Evolutionary conservation across 2,888 invertebrate species (phyloP).

Genomic region (Nymphalis polychloros): DNA sequence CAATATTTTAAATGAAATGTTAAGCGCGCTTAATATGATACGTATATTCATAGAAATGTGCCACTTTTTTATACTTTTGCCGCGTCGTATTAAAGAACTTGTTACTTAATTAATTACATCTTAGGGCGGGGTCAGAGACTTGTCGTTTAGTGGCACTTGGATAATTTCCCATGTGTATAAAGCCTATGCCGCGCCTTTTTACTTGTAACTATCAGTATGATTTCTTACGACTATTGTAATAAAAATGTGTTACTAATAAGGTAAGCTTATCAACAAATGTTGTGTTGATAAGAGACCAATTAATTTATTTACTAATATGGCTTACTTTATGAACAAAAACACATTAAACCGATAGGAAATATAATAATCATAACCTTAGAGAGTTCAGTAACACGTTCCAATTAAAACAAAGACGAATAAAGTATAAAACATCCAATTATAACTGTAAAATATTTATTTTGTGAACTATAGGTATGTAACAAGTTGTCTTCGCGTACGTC

Average conservation of each 20-base stretch:
- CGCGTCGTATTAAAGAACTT: constrained; percentile 2
- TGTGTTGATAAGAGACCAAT: background rate
- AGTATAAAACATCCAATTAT: constrained; percentile 41
- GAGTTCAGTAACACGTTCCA: constrained; percentile 18
- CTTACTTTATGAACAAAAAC: background rate
- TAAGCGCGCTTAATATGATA: constrained; percentile 16
- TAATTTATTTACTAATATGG: background rate
- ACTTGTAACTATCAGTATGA: constrained; percentile 46
- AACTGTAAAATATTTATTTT: constrained; percentile 42
- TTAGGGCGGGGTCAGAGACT: constrained; percentile 68
- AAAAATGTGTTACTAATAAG: background rate
- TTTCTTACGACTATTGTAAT: constrained; percentile 49
- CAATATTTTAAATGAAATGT: constrained; percentile 20
- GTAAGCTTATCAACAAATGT: background rate
- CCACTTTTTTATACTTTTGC: constrained; percentile 1
- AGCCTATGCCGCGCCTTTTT: constrained; percentile 68
- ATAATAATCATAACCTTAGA: constrained; percentile 26
- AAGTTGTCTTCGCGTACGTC: constrained; percentile 46
- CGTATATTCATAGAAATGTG: constrained; percentile 9
- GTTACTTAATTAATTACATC: constrained; percentile 70
- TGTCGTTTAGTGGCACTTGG: constrained; percentile 57
- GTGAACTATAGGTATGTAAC: constrained; percentile 18
- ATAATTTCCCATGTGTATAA: constrained; percentile 73
- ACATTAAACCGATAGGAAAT: constrained; percentile 18
- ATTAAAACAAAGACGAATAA: constrained; percentile 37